Percentiles rank a stretch among this genome's conserved stretches.
These are phyloP conservation scores for Pogonophryne albipinna DNA, from an alignment of 2,797 vertebrate species.

Conservation along the genomic window DNA sequence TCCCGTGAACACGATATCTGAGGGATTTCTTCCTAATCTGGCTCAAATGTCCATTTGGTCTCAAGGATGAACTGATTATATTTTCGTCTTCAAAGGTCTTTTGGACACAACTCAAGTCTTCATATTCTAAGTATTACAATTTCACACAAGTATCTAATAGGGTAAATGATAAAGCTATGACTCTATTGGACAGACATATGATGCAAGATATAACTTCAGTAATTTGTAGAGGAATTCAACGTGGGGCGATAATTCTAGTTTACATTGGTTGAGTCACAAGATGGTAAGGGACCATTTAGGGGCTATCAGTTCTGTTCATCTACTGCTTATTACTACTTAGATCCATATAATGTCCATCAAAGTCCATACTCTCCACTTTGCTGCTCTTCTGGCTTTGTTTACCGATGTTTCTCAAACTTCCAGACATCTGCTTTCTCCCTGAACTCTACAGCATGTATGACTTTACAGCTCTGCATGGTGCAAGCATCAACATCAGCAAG, in stretches of 20 bases:
- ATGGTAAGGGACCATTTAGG: background rate
- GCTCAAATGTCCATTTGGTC: no score
- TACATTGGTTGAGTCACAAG: background rate
- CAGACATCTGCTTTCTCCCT: conserved; percentile 15
- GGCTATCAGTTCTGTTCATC: background rate
- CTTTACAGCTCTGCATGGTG: conserved; percentile 1
- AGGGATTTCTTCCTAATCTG: no score
- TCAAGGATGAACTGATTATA: no score
- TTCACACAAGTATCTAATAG: no score
- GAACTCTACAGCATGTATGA: conserved; percentile 17
- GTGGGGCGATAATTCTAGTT: background rate
- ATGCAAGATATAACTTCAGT: no score
- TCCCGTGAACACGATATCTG: no score
- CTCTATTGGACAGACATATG: no score
- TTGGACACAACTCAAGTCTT: no score
- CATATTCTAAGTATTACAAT: no score
- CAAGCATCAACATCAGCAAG: conserved; percentile 23
- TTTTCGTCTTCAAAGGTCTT: no score
- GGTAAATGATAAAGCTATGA: no score
- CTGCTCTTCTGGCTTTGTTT: conserved; percentile 2
- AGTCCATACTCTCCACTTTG: background rate
- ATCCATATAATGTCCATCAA: conserved; percentile 8
- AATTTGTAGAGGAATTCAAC: no score
- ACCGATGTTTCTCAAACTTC: conserved; percentile 13
- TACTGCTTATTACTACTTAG: background rate